Percentiles rank a stretch among this genome's conserved stretches.
These are phyloP conservation scores for Pluvialis apricaria DNA, from an alignment of 2,113 vertebrate species.

Conservation along the genomic window DNA sequence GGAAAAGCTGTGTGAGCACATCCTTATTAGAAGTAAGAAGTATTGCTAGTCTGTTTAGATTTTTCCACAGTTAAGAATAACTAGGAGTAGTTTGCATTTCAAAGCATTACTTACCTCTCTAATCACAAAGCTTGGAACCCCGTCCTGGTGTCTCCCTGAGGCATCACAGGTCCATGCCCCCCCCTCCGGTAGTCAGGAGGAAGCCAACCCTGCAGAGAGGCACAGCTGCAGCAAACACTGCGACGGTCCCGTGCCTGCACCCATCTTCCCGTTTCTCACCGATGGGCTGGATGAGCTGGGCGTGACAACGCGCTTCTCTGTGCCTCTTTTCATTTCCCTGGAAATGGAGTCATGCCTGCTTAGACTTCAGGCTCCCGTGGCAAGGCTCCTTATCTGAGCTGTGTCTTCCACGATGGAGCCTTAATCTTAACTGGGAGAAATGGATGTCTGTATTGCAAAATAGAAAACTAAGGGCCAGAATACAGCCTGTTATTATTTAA, in stretches of 20 bases:
- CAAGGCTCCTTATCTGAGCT: neutral
- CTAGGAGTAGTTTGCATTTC: neutral
- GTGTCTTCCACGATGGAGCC: neutral
- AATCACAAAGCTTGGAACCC: neutral
- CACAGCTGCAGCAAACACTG: neutral
- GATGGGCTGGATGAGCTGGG: neutral
- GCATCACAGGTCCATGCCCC: neutral
- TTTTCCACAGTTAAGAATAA: neutral
- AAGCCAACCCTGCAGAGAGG: neutral
- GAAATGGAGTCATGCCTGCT: neutral
- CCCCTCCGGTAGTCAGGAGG: neutral
- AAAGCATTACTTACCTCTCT: neutral
- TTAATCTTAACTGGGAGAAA: slow-evolving; percentile 5
- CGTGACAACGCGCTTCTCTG: neutral
- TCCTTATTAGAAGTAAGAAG: neutral
- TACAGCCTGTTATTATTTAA: neutral
- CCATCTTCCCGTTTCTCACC: neutral
- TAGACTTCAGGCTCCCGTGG: neutral
- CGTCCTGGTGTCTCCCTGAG: neutral
- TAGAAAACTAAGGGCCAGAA: neutral
- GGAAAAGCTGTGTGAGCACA: neutral
- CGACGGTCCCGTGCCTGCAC: neutral
- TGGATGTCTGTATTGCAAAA: neutral
- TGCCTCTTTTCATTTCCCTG: neutral
- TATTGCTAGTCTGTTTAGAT: neutral